Percentiles rank a stretch among this genome's conserved stretches.
Conservation (phyloP, 2,888 invertebrate species). For the Seladonia tumulorum region DNA sequence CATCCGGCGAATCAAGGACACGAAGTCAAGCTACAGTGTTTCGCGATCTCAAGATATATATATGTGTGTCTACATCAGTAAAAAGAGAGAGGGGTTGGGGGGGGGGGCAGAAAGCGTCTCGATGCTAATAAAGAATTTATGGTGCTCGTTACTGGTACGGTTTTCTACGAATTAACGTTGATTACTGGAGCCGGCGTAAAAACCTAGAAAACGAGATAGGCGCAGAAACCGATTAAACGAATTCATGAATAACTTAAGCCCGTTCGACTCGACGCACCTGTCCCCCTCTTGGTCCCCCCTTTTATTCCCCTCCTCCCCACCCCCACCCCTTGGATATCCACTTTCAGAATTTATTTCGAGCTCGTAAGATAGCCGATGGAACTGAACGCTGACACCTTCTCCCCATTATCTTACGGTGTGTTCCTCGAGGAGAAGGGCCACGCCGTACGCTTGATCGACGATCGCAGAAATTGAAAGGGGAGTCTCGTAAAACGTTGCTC, state of each 20-base stretch:
- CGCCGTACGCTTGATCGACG: background rate
- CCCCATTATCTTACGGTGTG: slow-evolving; percentile 26
- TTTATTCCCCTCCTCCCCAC: slow-evolving; percentile 10
- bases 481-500: slow-evolving; percentile 54
- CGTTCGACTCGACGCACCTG: slow-evolving; percentile 78
- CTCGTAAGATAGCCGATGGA: slow-evolving; percentile 50
- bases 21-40: no score
- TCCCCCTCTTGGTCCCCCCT: slow-evolving; percentile 59
- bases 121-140: slow-evolving; percentile 83
- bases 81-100: no score
- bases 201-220: slow-evolving; percentile 74
- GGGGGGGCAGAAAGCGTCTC: slow-evolving; percentile 51
- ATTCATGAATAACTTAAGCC: slow-evolving; percentile 84
- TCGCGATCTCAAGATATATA: no score
- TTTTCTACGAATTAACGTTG: slow-evolving; percentile 84
- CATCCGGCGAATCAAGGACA: no score
- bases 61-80: no score
- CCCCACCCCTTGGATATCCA: slow-evolving; percentile 2
- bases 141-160: slow-evolving; percentile 82
- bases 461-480: slow-evolving; percentile 49
- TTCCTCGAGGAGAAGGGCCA: background rate
- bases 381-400: slow-evolving; percentile 49
- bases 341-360: slow-evolving; percentile 48
- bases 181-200: slow-evolving; percentile 78
- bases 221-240: slow-evolving; percentile 83